Percentiles rank a stretch among this genome's conserved stretches.
Conservation (phyloP, 2,797 vertebrate species). For the Hypotaenidia philippensis region DNA sequence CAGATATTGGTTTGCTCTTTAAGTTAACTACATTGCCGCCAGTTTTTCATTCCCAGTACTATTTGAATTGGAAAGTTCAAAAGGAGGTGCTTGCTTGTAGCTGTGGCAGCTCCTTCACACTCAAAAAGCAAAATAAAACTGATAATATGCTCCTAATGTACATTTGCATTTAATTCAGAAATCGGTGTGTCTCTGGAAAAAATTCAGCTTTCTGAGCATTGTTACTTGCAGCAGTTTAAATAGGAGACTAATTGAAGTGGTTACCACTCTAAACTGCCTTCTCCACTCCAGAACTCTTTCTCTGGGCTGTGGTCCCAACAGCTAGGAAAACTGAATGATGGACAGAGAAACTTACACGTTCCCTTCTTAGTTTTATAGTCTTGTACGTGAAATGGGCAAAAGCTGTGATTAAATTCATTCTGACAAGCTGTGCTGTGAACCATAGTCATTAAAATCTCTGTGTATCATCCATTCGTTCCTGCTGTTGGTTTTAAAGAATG, state of each 20-base stretch:
- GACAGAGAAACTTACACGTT: rapidly evolving
- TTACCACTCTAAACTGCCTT: background rate
- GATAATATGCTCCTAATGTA: rapidly evolving
- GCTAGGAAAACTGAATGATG: background rate
- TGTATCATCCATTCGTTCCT: background rate
- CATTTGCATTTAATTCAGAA: background rate
- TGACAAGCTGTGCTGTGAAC: background rate
- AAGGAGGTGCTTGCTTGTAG: background rate
- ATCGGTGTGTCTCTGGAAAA: background rate
- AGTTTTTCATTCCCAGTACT: background rate
- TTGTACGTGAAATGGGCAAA: background rate
- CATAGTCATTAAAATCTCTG: background rate
- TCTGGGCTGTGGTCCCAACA: background rate
- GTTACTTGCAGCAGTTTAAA: background rate
- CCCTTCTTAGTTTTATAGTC: background rate
- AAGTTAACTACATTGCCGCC: background rate
- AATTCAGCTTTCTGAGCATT: background rate
- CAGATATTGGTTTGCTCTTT: background rate
- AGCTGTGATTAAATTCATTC: background rate
- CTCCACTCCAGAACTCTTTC: background rate
- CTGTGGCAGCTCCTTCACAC: background rate
- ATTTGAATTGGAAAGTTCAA: background rate
- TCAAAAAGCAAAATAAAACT: background rate
- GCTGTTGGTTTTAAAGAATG: background rate
- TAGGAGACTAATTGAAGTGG: background rate